Evolutionary conservation across 2,888 invertebrate genomes (phyloP).

Genomic region (Heliconius cydno): DNA sequence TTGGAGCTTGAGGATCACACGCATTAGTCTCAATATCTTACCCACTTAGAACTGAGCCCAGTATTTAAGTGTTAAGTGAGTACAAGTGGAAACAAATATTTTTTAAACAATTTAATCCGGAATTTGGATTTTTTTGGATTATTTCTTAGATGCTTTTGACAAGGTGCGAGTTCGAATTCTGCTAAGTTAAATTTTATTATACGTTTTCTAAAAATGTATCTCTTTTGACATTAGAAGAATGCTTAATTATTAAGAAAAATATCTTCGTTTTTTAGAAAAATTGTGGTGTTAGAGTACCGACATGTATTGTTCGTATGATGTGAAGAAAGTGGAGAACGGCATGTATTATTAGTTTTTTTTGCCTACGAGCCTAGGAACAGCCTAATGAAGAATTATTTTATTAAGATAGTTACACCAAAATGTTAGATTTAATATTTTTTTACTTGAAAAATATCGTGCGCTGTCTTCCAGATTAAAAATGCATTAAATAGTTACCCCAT

Average conservation of each 20-base stretch:
- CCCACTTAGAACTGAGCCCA: conserved; percentile 54
- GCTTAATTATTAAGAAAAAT: too few relatives aligned
- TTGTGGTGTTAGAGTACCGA: too few relatives aligned
- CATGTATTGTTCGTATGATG: too few relatives aligned
- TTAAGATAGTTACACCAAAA: too few relatives aligned
- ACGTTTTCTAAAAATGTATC: background rate
- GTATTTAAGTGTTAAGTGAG: conserved; percentile 38
- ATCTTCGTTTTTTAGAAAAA: too few relatives aligned
- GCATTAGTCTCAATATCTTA: conserved; percentile 49
- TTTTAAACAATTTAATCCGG: background rate
- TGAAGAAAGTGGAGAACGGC: background rate
- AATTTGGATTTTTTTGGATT: background rate
- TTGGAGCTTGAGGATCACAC: conserved; percentile 57
- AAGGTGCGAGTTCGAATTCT: background rate
- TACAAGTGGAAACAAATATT: conserved; percentile 28
- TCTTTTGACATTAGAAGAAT: too few relatives aligned
- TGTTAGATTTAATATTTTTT: too few relatives aligned
- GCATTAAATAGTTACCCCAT: background rate
- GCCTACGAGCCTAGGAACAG: too few relatives aligned
- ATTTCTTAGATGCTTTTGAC: background rate
- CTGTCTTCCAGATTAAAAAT: background rate
- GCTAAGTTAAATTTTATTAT: background rate
- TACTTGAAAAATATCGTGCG: too few relatives aligned
- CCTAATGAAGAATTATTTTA: too few relatives aligned
- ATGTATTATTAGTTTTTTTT: background rate